phyloP scores from a whole-genome alignment of 2,888 invertebrate species.

The Pristionchus fissidentatus region DNA sequence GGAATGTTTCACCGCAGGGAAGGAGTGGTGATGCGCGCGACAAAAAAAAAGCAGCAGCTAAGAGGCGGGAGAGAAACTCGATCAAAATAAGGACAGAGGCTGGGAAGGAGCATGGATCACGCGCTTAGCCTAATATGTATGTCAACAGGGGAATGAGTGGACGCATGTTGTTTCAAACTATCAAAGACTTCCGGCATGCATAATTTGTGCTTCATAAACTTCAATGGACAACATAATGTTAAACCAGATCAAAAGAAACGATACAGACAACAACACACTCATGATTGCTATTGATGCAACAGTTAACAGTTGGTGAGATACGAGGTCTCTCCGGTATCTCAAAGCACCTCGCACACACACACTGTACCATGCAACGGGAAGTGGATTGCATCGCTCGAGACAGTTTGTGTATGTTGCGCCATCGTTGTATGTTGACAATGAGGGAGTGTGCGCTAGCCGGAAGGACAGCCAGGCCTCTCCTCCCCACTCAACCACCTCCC shows the following conservation, averaged over 20 bases:
- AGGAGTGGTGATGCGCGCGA: neutral
- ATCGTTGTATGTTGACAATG: slow-evolving; percentile 39
- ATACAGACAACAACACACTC: neutral
- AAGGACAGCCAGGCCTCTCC: neutral
- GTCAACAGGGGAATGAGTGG: too few species aligned
- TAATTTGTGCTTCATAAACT: too few species aligned
- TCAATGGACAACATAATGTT: too few species aligned
- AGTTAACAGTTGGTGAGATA: neutral
- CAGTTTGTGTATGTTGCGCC: slow-evolving; percentile 12
- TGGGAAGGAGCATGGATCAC: too few species aligned
- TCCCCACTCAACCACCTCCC: too few species aligned
- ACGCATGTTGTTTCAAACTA: too few species aligned
- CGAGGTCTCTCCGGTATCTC: neutral
- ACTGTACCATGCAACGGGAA: neutral
- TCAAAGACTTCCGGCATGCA: too few species aligned
- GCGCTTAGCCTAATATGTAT: too few species aligned
- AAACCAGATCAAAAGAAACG: too few species aligned
- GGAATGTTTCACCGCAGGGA: slow-evolving; percentile 2
- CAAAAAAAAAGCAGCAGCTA: neutral
- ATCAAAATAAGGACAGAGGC: slow-evolving; percentile 39
- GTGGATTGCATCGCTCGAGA: neutral
- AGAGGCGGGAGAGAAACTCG: neutral
- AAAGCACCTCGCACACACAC: neutral
- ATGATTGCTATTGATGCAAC: slow-evolving; percentile 29
- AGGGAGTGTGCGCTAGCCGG: neutral